These are phyloP conservation scores for Penaeus indicus DNA, from an alignment of 1,140 invertebrate genomes.

Conservation along the genomic window DNA sequence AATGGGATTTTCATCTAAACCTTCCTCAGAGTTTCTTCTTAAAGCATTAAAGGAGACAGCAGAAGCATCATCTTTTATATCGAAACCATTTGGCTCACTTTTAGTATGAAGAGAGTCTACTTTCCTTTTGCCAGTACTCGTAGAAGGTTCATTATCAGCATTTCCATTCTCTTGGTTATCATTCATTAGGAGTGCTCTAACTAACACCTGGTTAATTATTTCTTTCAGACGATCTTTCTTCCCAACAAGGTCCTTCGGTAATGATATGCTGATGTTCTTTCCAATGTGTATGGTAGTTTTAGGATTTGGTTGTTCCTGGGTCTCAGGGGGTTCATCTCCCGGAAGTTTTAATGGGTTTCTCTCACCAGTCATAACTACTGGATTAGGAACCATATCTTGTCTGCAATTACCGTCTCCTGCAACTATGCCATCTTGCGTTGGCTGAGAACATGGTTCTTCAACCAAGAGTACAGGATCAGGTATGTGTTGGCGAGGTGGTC, in stretches of 20 bases:
- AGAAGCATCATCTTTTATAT: conserved; percentile 27
- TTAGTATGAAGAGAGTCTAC: conserved; percentile 2
- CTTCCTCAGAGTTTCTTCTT: conserved; percentile 24
- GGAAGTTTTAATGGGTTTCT: conserved; percentile 14
- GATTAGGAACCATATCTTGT: conserved; percentile 18
- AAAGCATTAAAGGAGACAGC: conserved; percentile 22
- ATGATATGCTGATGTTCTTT: conserved; percentile 62
- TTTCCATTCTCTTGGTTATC: conserved; percentile 48
- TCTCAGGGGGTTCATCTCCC: not conserved
- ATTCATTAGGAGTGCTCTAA: conserved; percentile 63
- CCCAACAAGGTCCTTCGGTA: conserved; percentile 60
- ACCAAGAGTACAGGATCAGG: conserved; percentile 40
- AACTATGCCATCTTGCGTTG: conserved; percentile 5
- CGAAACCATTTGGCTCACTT: conserved; percentile 24
- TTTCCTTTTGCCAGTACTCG: conserved; percentile 31
- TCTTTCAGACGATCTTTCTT: conserved; percentile 63
- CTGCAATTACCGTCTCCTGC: conserved; percentile 1
- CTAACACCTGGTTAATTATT: conserved; percentile 62
- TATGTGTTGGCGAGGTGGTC: conserved; percentile 26
- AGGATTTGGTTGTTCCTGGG: not conserved
- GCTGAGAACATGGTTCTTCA: conserved; percentile 31
- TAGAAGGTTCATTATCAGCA: conserved; percentile 33
- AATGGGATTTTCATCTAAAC: conserved; percentile 35
- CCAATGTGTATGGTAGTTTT: conserved; percentile 62
- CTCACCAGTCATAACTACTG: not conserved